phyloP scores from a whole-genome alignment of 2,888 invertebrate genomes.

The Penaeus monodon region DNA sequence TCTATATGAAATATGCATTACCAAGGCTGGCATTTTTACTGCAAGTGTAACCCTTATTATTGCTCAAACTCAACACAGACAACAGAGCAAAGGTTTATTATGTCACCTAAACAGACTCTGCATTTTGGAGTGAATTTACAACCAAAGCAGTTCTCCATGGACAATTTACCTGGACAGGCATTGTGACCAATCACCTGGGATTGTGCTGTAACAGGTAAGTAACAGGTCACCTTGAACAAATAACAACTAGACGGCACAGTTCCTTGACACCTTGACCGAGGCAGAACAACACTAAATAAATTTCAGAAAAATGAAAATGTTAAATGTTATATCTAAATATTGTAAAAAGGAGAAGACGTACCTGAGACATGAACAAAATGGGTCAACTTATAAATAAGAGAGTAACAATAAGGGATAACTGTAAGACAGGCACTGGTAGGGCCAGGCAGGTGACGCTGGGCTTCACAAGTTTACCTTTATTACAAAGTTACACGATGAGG shows the following conservation, averaged over 20 bases:
- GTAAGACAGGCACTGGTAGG: conserved; percentile 30
- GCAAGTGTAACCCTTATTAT: too few relatives aligned
- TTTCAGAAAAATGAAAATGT: conserved; percentile 8
- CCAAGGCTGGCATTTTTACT: too few relatives aligned
- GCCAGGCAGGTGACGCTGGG: conserved; percentile 37
- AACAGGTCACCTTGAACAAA: too few relatives aligned
- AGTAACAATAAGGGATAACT: conserved; percentile 9
- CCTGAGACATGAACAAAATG: conserved; percentile 62
- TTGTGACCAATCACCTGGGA: too few relatives aligned
- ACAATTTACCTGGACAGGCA: too few relatives aligned
- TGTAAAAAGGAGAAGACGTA: conserved; percentile 58
- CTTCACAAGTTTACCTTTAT: conserved; percentile 1
- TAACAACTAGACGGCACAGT: conserved; percentile 14
- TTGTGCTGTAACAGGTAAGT: too few relatives aligned
- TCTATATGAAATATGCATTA: too few relatives aligned
- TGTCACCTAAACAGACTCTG: too few relatives aligned
- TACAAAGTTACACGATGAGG: not conserved
- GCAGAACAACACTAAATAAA: conserved; percentile 2
- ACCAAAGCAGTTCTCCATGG: too few relatives aligned
- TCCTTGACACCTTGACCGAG: not conserved
- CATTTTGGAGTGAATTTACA: too few relatives aligned
- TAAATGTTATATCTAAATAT: conserved; percentile 37
- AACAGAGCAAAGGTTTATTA: too few relatives aligned
- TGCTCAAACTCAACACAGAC: too few relatives aligned
- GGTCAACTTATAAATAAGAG: conserved; percentile 28